Base-by-base conservation (phyloP, 2,113 vertebrate genomes). In the Myrmecophaga tridactyla region DNA sequence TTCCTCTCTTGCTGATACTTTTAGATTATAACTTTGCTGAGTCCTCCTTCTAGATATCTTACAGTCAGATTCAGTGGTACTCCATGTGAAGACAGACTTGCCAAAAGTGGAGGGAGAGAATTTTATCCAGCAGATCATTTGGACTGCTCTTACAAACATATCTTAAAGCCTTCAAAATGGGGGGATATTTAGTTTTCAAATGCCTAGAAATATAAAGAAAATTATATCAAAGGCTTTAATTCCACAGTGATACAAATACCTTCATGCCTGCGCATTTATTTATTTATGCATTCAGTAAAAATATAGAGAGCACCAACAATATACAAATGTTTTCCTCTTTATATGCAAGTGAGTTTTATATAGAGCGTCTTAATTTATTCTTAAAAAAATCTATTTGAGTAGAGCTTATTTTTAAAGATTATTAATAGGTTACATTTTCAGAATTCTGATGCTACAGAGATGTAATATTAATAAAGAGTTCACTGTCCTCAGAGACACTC, bases 121-220 rank as follows among this genome's bases (percentile, higher is more conserved):
- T 34, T 73, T 1, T 27, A 11, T 21, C n/a, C 34, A 53, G 34
- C 25, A 85, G 21, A 86, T 76, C 60, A 77, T 13, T 10, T 77
- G 65, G 39, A 60, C 21, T 51, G 3, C 12, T 84, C 70, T 43
- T 81, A 80, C 7, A 75, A 91, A 56, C 4, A 90, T 65, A 70
- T 20, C 46, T 78, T 63, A 80, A 11, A 48, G 18, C 48, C 34
- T 78, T 41, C 13, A 65, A 21, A 51, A 34, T 53, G 20, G 63
- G 80, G 34, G 34, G 80, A 78, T 83, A 78, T 51, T 90, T 86
- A 83, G 12, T 90, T 90, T 77, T 56, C 14, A 93, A 77, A 51
- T 86, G 41, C 36, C 17, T 25, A 63, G 27, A 43, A 5, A 7
- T 87, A 14, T 76, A 14, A 36, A 92, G 41, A 53, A 83, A 39